Percentiles rank a stretch among this genome's conserved stretches.
phyloP scores from a whole-genome alignment of 2,797 vertebrate species.

The Melanitta fusca region DNA sequence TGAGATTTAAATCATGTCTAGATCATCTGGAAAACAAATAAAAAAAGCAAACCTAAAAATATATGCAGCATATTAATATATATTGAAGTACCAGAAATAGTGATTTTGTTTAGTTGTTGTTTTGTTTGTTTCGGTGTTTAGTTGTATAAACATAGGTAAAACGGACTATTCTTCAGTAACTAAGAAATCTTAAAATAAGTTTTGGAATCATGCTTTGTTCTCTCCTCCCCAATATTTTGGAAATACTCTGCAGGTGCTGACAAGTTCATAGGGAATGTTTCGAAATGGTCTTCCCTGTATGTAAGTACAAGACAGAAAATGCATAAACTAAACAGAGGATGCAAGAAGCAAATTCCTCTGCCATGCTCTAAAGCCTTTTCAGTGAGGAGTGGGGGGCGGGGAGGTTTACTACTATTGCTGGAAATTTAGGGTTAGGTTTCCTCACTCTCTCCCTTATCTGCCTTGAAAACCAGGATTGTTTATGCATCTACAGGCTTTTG shows the following conservation, averaged over 20 bases:
- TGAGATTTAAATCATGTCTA: neutral
- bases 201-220: neutral
- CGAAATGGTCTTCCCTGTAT: rapidly evolving
- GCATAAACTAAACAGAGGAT: neutral
- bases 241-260: neutral
- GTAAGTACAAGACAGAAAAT: rapidly evolving
- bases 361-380: rapidly evolving
- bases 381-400: too few relatives aligned
- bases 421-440: neutral
- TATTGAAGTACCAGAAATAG: neutral
- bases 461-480: rapidly evolving
- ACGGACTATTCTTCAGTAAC: neutral
- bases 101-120: neutral
- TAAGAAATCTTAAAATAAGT: neutral
- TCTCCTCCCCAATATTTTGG: neutral
- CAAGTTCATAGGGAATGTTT: neutral
- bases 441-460: rapidly evolving
- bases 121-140: neutral
- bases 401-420: neutral
- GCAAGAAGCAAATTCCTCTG: neutral
- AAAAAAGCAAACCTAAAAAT: neutral
- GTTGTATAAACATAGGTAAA: neutral
- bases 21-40: neutral
- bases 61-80: neutral
- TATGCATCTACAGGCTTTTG: neutral